Evolutionary conservation across 2,888 invertebrate species (phyloP), one percentile per base, ranked within the genome.

Genomic region (Drosophila peninsularis): DNA sequence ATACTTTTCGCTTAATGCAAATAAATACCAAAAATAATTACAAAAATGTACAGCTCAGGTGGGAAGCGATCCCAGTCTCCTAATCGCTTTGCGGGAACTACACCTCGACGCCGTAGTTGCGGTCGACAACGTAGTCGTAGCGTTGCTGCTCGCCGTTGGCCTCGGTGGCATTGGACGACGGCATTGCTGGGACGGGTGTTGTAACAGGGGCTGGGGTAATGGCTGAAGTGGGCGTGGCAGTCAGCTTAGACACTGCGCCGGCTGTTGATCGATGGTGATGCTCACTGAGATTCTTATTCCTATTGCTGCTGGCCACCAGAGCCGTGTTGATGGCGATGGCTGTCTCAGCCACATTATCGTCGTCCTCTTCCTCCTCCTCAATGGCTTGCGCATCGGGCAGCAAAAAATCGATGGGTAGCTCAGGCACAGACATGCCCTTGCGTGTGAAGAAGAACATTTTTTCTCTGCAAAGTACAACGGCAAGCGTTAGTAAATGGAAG

Each of bases 391-490:
- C 93, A 75, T 92, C 93, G 66, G 92, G 91, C 74, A 92, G 91
- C 63, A 90, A 86, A 63, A 90, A 87, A 79, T 96, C 96, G 19
- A 94, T 94, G 1, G 96, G 96, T 75, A 96, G 92, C 72, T 96
- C 94, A 62, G 97, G 97, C 88, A 97, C 95, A 68, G 94, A 95
- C 36, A 95, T 92, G 84, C 96, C 96, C 75, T 95, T 95, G 84
- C 96, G 95, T 1, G 98, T 98, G 93, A 98, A 98, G 93, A 98
- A 98, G 44, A 98, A 97, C 96, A 98, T 98, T 93, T 98, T 98
- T 93, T 98, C 98, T 93, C 98, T 98, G 93, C 34, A 94, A 94
- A 36, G 34, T 37, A 10, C 0, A 42, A 36, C 49, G 30, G 0
- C 2, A 50, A 49, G 39, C 11, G 14, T 57, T 19, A 37, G 32